Evolutionary conservation across 2,113 vertebrate genomes (phyloP), one percentile per base, ranked within the genome.

Genomic region (Anthoscopus minutus): DNA sequence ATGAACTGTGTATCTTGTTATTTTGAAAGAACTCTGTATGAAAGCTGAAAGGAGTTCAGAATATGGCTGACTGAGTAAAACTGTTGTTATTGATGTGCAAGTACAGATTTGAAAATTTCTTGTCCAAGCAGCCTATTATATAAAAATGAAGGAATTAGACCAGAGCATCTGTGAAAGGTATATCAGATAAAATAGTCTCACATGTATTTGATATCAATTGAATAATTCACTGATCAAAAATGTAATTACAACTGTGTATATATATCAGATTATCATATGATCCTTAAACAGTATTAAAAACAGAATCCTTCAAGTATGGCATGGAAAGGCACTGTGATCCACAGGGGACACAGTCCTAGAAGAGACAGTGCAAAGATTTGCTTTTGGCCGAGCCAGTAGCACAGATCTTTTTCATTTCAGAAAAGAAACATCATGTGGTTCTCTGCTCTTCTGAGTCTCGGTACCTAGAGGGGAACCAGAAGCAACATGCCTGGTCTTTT

Each of bases 241-340:
- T 0, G 0, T 19, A 40, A 42, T 85, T 81, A n/a, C 16, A 3
- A 2, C 40, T 82, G 22, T 1, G 0, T n/a, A 12, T 57, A 12
- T 57, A 13, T 85, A 22, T 40, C 28, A 24, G 15, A n/a, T 72
- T 69, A 58, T 61, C 11, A 6, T 28, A 20, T 15, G 20, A 31
- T 64, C 28, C 22, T 76, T 21, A 64, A 67, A 12, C 7, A 23
- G 3, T 12, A 5, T 24, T 73, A 33, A 38, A 35, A 84, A 45
- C 11, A n/a, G 73, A 69, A 65, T 67, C 33, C 18, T 57, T 24
- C 40, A 56, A 6, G 3, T 69, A 24, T 7, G 8, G 8, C 45
- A 40, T 9, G 16, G 54, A 69, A 80, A 47, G n/a, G 44, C 21
- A 58, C 18, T 13, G 22, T 5, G 4, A 14, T 40, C 31, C 50